These are phyloP conservation scores for Orthosia cruda DNA, from an alignment of 2,888 invertebrate species.

Conservation along the genomic window DNA sequence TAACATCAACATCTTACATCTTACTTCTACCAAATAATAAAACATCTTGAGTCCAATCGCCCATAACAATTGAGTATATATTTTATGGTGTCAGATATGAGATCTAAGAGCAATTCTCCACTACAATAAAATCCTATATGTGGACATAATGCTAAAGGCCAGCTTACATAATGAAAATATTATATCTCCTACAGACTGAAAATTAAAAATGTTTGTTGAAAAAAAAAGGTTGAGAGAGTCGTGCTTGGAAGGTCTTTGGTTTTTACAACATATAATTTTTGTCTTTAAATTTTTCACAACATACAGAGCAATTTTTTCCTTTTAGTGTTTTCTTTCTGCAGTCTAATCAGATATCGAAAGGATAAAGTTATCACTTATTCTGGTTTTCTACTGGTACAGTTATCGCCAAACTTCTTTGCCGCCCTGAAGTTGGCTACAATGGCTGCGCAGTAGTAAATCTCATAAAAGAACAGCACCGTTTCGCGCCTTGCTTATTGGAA, in stretches of 20 bases:
- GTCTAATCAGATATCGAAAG: background rate
- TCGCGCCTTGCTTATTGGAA: too few relatives aligned
- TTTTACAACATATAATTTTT: background rate
- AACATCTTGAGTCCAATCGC: conserved; percentile 36
- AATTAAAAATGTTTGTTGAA: background rate
- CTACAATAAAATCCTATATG: conserved; percentile 55
- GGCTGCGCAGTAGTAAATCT: too few relatives aligned
- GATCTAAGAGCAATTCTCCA: conserved; percentile 45
- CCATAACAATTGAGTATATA: conserved; percentile 34
- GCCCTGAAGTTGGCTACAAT: too few relatives aligned
- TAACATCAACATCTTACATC: background rate
- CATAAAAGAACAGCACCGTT: too few relatives aligned
- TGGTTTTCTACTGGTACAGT: background rate
- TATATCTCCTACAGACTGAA: background rate
- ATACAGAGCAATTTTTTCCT: background rate
- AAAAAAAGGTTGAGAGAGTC: too few relatives aligned
- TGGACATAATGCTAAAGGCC: conserved; percentile 53
- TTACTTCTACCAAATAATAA: conserved; percentile 14
- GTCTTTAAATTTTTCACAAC: background rate
- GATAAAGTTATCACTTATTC: background rate
- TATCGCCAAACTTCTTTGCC: too few relatives aligned
- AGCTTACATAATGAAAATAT: conserved; percentile 31
- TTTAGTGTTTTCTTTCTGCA: background rate
- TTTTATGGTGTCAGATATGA: conserved; percentile 53
- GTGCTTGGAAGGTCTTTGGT: background rate